Percentiles rank a stretch among this genome's conserved stretches.
Conservation (phyloP, 2,797 vertebrate species). For the Kryptolebias ocellatus region DNA sequence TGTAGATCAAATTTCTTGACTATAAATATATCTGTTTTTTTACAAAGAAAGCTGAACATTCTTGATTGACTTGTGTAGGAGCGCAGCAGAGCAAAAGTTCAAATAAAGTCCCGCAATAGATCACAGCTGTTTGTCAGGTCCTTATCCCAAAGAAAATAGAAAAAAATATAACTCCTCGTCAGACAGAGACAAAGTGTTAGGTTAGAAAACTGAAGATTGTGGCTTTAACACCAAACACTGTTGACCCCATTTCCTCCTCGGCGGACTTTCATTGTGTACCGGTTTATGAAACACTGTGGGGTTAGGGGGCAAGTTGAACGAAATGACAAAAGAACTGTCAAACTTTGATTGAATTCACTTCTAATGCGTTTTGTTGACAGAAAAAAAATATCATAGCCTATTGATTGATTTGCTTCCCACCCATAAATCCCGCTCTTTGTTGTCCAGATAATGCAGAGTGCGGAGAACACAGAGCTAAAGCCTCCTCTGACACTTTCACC, state of each 20-base stretch:
- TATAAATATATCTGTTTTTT: not conserved
- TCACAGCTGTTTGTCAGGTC: slow-evolving; percentile 18
- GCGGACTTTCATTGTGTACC: slow-evolving; percentile 33
- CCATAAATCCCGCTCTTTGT: slow-evolving; percentile 70
- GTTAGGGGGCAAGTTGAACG: slow-evolving; percentile 64
- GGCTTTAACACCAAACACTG: slow-evolving; percentile 47
- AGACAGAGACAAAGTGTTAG: slow-evolving; percentile 22
- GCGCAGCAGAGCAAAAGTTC: slow-evolving; percentile 3
- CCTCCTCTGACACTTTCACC: slow-evolving; percentile 61
- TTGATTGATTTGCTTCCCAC: slow-evolving; percentile 60
- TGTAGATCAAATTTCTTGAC: slow-evolving; percentile 3
- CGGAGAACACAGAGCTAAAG: slow-evolving; percentile 52
- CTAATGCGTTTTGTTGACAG: slow-evolving; percentile 57
- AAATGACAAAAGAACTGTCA: slow-evolving; percentile 63
- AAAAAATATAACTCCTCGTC: not conserved
- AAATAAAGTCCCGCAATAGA: not conserved
- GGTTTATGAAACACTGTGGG: slow-evolving; percentile 69
- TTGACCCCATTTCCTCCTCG: slow-evolving; percentile 60
- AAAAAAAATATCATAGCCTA: slow-evolving; percentile 63
- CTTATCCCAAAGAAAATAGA: slow-evolving; percentile 9
- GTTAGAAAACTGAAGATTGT: slow-evolving; percentile 31
- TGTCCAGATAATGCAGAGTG: slow-evolving; percentile 49
- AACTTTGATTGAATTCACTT: slow-evolving; percentile 65
- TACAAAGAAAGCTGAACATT: not conserved
- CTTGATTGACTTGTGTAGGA: slow-evolving; percentile 1